Evolutionary conservation across 2,888 invertebrate genomes (phyloP).

Genomic region (Quadroppia sp.): DNA sequence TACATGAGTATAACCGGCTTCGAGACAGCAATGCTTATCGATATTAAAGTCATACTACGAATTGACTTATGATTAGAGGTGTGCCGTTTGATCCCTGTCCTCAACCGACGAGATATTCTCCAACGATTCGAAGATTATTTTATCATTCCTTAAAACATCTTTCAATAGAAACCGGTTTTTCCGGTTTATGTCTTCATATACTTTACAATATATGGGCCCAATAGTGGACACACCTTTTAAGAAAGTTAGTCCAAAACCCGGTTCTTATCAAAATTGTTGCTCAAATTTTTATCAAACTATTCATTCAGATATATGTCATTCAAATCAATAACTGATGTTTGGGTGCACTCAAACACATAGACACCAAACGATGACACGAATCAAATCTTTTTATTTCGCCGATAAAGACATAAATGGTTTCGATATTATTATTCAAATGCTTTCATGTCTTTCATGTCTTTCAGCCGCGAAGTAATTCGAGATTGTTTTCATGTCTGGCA

Average conservation of each 20-base stretch:
- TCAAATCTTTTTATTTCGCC: too few species aligned
- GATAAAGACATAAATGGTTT: too few species aligned
- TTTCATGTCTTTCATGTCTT: not conserved
- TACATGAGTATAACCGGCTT: conserved; percentile 19
- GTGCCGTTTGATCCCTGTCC: not conserved
- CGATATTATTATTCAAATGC: not conserved
- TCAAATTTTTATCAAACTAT: not conserved
- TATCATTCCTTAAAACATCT: too few species aligned
- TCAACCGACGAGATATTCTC: not conserved
- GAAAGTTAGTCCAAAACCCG: not conserved
- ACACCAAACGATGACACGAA: too few species aligned
- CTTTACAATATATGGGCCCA: not conserved
- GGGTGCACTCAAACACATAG: not conserved
- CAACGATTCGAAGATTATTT: not conserved
- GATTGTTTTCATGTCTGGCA: not conserved
- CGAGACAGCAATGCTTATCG: not conserved
- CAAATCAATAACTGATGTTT: not conserved
- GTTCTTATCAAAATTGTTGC: not conserved
- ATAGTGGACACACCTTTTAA: conserved; percentile 1
- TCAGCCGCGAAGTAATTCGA: conserved; percentile 20
- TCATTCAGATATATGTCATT: not conserved
- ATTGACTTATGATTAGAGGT: not conserved
- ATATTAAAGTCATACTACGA: not conserved
- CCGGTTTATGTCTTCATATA: not conserved
- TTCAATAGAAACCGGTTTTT: conserved; percentile 17